phyloP scores from a whole-genome alignment of 2,888 invertebrate genomes.

The Drosophila algonquin region DNA sequence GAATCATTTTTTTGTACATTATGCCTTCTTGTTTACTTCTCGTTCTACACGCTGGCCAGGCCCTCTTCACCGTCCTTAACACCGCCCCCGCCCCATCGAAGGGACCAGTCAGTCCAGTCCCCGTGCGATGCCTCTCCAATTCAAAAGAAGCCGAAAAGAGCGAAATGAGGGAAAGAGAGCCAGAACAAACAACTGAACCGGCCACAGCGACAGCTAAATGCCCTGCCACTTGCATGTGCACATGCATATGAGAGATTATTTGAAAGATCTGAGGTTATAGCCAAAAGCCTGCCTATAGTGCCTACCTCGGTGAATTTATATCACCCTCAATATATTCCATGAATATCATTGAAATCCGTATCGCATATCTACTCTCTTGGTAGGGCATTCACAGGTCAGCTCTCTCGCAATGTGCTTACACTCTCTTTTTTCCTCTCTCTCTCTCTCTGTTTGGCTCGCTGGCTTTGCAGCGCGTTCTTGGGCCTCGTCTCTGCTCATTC shows the following conservation, averaged over 20 bases:
- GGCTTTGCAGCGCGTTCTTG: conserved; percentile 44
- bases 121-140: neutral
- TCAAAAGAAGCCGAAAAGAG: neutral
- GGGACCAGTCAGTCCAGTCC: conserved; percentile 14
- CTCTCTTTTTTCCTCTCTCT: neutral
- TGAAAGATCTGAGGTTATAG: too few species aligned
- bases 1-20: neutral
- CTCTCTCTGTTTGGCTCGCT: conserved; percentile 29
- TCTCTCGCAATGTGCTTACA: neutral
- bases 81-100: neutral
- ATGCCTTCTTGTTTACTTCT: conserved; percentile 42
- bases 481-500: conserved; percentile 48
- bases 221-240: neutral
- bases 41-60: conserved; percentile 9
- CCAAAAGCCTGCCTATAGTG: neutral
- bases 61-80: conserved; percentile 5
- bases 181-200: neutral
- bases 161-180: neutral
- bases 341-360: neutral
- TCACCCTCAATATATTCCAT: neutral
- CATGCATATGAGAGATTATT: neutral
- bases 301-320: neutral
- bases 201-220: neutral
- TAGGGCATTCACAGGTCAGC: neutral
- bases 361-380: neutral